Conservation (phyloP, 2,113 vertebrate genomes). For the Poicephalus meyeri region DNA sequence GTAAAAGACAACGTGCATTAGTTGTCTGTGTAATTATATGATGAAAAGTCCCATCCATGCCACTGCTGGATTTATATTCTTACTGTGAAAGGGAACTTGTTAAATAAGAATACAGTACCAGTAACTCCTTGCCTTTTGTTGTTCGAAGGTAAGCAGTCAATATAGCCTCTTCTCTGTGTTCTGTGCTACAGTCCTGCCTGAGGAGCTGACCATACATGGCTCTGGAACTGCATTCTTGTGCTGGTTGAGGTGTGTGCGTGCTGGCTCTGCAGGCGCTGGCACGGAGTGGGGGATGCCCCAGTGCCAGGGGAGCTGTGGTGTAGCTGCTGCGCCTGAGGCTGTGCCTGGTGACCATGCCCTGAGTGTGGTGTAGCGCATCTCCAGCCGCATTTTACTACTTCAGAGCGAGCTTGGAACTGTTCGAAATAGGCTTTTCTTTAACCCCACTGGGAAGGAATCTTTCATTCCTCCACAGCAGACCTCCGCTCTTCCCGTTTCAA, state of each 20-base stretch:
- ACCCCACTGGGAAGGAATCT: neutral
- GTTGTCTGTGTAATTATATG: neutral
- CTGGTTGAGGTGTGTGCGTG: neutral
- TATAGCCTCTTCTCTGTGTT: neutral
- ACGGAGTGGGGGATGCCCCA: accelerated
- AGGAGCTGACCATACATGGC: accelerated
- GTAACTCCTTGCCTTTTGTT: neutral
- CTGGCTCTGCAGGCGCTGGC: neutral
- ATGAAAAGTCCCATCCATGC: neutral
- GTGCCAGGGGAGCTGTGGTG: neutral
- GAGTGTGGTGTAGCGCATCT: neutral
- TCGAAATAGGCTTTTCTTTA: neutral
- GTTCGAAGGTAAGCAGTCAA: accelerated
- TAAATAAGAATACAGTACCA: neutral
- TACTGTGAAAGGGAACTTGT: neutral
- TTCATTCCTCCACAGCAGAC: accelerated
- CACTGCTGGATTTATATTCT: neutral
- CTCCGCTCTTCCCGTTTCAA: accelerated
- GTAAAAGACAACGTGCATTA: neutral
- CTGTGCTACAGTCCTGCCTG: accelerated
- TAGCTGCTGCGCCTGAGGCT: neutral
- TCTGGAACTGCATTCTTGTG: accelerated
- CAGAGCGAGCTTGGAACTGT: neutral
- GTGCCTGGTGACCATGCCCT: neutral
- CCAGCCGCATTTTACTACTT: neutral